Evolutionary conservation across 1,140 invertebrate species (phyloP).

Genomic region (Latrodectus geometricus): DNA sequence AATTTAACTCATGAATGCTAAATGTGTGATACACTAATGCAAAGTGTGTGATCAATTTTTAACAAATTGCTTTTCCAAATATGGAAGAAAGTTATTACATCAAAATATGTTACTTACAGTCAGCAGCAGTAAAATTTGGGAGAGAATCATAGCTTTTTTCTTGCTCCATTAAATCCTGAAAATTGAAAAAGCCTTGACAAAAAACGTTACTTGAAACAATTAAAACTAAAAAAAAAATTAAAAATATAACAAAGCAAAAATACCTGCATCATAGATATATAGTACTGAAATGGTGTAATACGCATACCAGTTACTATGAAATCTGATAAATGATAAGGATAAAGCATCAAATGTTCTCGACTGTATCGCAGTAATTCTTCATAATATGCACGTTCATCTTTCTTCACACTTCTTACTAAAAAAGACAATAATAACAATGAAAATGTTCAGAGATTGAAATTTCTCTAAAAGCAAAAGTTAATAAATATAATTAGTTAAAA

Average conservation of each 20-base stretch:
- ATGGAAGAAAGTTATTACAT: not conserved
- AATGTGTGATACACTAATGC: too few species aligned
- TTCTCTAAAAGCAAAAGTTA: too few species aligned
- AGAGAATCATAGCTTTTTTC: constrained; percentile 97
- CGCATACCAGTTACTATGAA: constrained; percentile 91
- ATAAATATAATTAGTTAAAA: too few species aligned
- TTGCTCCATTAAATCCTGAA: constrained; percentile 83
- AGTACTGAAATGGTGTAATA: constrained; percentile 95
- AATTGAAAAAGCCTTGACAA: not conserved
- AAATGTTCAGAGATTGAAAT: too few species aligned
- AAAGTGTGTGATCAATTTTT: too few species aligned
- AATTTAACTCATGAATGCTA: too few species aligned
- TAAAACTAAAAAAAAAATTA: not conserved
- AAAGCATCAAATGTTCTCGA: constrained; percentile 88
- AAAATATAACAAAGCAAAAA: not conserved
- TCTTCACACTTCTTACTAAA: constrained; percentile 82
- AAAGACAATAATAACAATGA: not conserved
- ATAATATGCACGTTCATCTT: constrained; percentile 85
- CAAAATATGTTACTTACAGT: constrained; percentile 79
- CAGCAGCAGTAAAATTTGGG: constrained; percentile 96
- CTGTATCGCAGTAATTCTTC: constrained; percentile 90
- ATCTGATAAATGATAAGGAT: constrained; percentile 95
- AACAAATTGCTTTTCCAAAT: constrained; percentile 31
- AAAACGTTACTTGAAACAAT: not conserved
- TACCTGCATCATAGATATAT: constrained; percentile 82